Conservation (phyloP, 2,888 invertebrate species). For the Drosophila anomalata region DNA sequence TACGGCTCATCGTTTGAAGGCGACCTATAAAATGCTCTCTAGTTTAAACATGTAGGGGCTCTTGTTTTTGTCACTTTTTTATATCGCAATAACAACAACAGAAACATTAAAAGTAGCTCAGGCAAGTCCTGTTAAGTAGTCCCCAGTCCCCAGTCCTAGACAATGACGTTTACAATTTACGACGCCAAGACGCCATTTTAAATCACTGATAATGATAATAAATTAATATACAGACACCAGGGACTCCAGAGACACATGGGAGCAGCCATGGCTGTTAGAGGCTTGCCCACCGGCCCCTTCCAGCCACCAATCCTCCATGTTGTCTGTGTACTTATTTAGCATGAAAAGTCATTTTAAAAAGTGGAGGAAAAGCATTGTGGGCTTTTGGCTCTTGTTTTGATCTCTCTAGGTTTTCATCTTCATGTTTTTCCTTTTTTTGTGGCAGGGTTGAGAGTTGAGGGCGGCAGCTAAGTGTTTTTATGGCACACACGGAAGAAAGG, state of each 20-base stretch:
- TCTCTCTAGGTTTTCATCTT: constrained; percentile 39
- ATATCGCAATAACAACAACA: constrained; percentile 26
- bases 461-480: constrained; percentile 61
- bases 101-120: constrained; percentile 26
- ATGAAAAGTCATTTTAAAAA: constrained; percentile 76
- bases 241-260: constrained; percentile 38
- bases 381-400: constrained; percentile 47
- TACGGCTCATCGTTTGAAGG: constrained; percentile 8
- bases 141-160: constrained; percentile 52
- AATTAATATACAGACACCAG: constrained; percentile 70
- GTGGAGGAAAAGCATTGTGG: constrained; percentile 48
- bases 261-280: constrained; percentile 37
- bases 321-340: constrained; percentile 64
- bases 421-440: constrained; percentile 44
- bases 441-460: constrained; percentile 32
- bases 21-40: constrained; percentile 20
- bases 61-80: constrained; percentile 6
- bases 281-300: background rate
- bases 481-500: constrained; percentile 34
- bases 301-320: background rate
- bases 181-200: constrained; percentile 76
- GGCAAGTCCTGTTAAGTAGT: constrained; percentile 65
- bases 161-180: constrained; percentile 72
- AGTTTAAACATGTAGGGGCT: constrained; percentile 8
- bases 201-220: constrained; percentile 80